These are phyloP conservation scores for Stenoptilia bipunctidactyla DNA, from an alignment of 2,888 invertebrate species.

Conservation along the genomic window DNA sequence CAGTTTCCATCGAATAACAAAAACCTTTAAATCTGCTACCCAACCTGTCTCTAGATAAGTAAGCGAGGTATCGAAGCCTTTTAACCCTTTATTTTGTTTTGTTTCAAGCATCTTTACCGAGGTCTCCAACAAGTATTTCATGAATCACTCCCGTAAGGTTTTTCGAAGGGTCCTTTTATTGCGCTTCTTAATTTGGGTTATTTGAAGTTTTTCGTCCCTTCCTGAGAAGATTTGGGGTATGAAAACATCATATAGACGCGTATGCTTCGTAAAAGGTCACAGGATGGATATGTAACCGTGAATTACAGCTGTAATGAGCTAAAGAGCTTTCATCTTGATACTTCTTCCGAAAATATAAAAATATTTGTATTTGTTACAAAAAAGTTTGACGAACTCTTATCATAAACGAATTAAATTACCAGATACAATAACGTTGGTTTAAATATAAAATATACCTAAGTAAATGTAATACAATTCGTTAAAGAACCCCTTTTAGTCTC, in stretches of 20 bases:
- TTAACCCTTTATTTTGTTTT: conserved; percentile 32
- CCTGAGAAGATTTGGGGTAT: conserved; percentile 16
- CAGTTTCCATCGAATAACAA: not conserved
- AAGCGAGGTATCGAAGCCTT: conserved; percentile 10
- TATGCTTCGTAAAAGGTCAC: not conserved
- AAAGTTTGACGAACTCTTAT: no score
- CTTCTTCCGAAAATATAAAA: not conserved
- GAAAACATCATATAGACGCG: not conserved
- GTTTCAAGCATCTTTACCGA: conserved; percentile 39
- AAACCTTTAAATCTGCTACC: not conserved
- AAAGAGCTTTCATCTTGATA: not conserved
- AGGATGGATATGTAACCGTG: not conserved
- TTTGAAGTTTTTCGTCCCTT: conserved; percentile 49
- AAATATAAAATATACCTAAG: no score
- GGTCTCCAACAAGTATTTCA: conserved; percentile 44
- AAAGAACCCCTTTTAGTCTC: no score
- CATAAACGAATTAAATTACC: no score
- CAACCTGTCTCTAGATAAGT: not conserved
- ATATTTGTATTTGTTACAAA: no score
- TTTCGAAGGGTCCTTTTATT: conserved; percentile 51
- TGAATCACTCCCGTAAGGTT: conserved; percentile 53
- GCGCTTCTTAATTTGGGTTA: conserved; percentile 52
- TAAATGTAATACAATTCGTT: no score
- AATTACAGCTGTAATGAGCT: not conserved
- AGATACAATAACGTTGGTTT: no score